Evolutionary conservation across 1,140 invertebrate genomes (phyloP).

Genomic region (Achroia grisella): DNA sequence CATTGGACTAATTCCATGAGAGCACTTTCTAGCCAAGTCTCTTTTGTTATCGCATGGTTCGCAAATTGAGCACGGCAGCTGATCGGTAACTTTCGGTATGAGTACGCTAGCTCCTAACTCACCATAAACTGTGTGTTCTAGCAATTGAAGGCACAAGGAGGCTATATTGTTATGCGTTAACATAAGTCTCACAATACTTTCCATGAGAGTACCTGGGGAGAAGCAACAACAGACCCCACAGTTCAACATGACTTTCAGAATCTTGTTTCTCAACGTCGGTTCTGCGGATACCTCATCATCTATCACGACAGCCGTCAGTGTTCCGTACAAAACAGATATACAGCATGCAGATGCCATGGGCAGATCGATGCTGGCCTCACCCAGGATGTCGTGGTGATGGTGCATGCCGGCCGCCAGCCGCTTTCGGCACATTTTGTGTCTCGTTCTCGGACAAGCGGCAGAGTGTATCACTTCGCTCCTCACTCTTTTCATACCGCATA

Average conservation of each 20-base stretch:
- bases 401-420: conserved; percentile 60
- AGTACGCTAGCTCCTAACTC: conserved; percentile 72
- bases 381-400: conserved; percentile 77
- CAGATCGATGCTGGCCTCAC: conserved; percentile 40
- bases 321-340: conserved; percentile 75
- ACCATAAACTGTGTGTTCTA: conserved; percentile 76
- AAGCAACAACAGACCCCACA: conserved; percentile 80
- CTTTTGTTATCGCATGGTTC: conserved; percentile 39
- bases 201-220: conserved; percentile 65
- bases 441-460: conserved; percentile 64
- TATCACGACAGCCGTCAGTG: conserved; percentile 70
- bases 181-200: conserved; percentile 56
- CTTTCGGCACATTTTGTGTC: conserved; percentile 71
- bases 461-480: conserved; percentile 75
- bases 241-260: conserved; percentile 73
- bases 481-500: conserved; percentile 75
- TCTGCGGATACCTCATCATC: conserved; percentile 64
- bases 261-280: conserved; percentile 60
- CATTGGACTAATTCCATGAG: conserved; percentile 38
- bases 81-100: conserved; percentile 38
- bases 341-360: conserved; percentile 67
- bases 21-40: conserved; percentile 36
- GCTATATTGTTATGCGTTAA: conserved; percentile 43
- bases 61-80: conserved; percentile 55
- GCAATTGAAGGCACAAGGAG: conserved; percentile 50